phyloP scores from a whole-genome alignment of 2,113 vertebrate genomes.

The Erythrolamprus reginae region DNA sequence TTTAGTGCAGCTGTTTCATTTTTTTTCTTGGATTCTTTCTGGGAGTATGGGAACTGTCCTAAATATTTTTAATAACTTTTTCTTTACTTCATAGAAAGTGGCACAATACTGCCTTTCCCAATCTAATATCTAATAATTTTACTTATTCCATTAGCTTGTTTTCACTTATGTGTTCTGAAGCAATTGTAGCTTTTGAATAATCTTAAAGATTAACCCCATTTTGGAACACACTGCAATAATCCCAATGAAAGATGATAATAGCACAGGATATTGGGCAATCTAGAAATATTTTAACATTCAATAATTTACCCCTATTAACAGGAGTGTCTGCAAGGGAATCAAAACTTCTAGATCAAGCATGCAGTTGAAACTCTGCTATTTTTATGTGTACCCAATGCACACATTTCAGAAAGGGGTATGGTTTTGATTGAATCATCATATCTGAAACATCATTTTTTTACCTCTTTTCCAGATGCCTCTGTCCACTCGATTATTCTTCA shows the following conservation, averaged over 20 bases:
- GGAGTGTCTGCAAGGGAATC: background rate
- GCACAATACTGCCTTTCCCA: no score
- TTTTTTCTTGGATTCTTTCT: no score
- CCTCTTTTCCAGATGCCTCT: background rate
- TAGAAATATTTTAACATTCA: background rate
- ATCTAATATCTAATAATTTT: no score
- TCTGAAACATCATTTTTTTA: background rate
- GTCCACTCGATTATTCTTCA: background rate
- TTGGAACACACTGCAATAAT: background rate
- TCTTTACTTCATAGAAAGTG: no score
- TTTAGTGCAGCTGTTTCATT: no score
- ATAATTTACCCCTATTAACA: background rate
- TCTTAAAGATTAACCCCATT: background rate
- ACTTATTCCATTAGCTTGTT: no score
- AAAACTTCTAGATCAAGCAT: background rate
- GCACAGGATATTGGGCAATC: background rate
- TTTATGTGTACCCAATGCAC: background rate
- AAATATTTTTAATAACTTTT: no score
- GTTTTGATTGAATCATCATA: background rate
- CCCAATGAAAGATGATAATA: background rate
- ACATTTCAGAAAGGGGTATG: background rate
- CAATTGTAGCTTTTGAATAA: background rate
- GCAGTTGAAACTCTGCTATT: background rate
- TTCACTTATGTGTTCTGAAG: no score
- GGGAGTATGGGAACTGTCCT: no score